Conservation (phyloP, 2,797 vertebrate genomes). For the Mus minutoides region DNA sequence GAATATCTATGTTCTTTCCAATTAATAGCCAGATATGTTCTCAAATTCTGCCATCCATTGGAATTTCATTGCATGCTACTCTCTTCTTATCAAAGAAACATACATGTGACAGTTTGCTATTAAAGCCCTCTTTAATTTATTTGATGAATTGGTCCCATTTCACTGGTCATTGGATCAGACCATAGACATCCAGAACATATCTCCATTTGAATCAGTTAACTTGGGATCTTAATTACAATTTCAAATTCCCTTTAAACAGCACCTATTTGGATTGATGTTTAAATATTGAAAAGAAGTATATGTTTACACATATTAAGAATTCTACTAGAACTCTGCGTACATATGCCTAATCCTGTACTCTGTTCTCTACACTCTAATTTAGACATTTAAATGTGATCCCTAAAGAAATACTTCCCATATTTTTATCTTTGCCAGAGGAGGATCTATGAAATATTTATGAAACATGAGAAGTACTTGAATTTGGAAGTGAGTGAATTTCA, state of each 20-base stretch:
- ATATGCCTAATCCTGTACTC: neutral
- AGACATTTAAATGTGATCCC: neutral
- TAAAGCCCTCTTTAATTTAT: neutral
- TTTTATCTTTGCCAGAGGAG: neutral
- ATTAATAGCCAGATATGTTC: accelerated
- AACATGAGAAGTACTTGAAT: neutral
- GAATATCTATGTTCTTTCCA: neutral
- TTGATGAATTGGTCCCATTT: neutral
- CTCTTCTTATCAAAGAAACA: neutral
- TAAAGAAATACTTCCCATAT: neutral
- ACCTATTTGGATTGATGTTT: neutral
- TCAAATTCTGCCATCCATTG: neutral
- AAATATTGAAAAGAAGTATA: neutral
- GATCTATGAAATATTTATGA: neutral
- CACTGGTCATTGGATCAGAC: neutral
- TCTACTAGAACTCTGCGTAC: neutral
- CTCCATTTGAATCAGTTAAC: neutral
- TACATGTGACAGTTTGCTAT: neutral
- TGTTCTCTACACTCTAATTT: neutral
- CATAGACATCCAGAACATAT: neutral
- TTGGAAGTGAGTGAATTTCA: neutral
- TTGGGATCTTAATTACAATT: neutral
- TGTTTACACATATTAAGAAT: neutral
- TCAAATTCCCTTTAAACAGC: neutral
- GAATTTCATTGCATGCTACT: neutral